phyloP scores from a whole-genome alignment of 2,797 vertebrate genomes.

The Helicolenus hilgendorfi region DNA sequence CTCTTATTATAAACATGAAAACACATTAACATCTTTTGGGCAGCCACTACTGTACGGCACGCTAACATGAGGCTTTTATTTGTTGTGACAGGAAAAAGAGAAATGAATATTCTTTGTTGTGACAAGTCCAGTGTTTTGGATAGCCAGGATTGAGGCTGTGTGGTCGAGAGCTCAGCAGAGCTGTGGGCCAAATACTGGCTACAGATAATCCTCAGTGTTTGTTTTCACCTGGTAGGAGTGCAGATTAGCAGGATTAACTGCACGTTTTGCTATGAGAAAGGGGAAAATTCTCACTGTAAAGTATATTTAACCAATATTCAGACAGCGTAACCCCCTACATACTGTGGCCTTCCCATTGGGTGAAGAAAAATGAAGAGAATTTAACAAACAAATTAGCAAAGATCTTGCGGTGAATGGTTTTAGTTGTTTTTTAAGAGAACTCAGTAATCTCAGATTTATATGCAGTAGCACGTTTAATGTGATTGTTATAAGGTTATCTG shows the following conservation, averaged over 20 bases:
- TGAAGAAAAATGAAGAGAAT: not conserved
- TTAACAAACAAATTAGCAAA: not conserved
- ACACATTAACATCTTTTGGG: not conserved
- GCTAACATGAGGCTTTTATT: constrained; percentile 7
- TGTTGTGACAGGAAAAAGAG: constrained; percentile 1
- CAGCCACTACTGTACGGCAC: not conserved
- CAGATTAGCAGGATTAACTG: constrained; percentile 26
- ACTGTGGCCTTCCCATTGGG: not conserved
- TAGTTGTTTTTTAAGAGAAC: not conserved
- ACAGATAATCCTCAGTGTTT: constrained; percentile 34
- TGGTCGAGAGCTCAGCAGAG: constrained; percentile 23
- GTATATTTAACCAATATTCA: not conserved
- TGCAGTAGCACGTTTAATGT: not conserved
- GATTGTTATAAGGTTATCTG: not conserved
- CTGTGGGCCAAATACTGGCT: not conserved
- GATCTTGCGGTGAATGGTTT: not conserved
- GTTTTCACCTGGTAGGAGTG: constrained; percentile 32
- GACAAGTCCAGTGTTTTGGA: constrained; percentile 39
- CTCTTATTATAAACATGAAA: not conserved
- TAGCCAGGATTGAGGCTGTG: constrained; percentile 1
- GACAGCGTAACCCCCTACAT: not conserved
- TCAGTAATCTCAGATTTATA: not conserved
- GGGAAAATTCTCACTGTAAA: not conserved
- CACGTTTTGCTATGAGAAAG: not conserved
- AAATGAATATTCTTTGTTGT: constrained; percentile 2